Percentiles rank a stretch among this genome's conserved stretches.
These are phyloP conservation scores for Trichopria drosophilae DNA, from an alignment of 2,888 invertebrate species.

Conservation along the genomic window DNA sequence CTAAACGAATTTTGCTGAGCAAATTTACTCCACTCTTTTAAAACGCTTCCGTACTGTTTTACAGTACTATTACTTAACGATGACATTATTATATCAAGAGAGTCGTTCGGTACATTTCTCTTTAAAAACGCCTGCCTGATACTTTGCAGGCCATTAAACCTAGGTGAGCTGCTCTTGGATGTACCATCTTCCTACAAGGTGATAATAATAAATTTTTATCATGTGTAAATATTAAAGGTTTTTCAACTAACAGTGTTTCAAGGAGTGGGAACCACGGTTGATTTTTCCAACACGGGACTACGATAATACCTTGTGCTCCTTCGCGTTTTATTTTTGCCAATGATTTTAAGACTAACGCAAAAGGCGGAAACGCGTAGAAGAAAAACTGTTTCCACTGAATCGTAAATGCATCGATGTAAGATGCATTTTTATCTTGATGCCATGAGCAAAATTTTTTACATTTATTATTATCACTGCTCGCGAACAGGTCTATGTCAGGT, in stretches of 20 bases:
- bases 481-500: constrained; percentile 31
- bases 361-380: constrained; percentile 28
- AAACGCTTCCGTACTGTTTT: too few species aligned
- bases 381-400: constrained; percentile 16
- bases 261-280: constrained; percentile 23
- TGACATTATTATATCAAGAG: too few species aligned
- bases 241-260: constrained; percentile 1
- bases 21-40: too few species aligned
- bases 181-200: constrained; percentile 14
- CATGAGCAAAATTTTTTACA: constrained; percentile 20
- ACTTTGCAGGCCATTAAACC: too few species aligned
- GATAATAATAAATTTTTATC: constrained; percentile 14
- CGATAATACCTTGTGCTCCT: constrained; percentile 19
- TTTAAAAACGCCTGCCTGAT: too few species aligned
- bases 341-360: constrained; percentile 12
- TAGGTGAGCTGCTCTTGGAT: too few species aligned
- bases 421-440: constrained; percentile 19
- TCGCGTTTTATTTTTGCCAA: constrained; percentile 23
- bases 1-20: background rate
- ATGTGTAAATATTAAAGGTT: constrained; percentile 16
- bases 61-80: too few species aligned
- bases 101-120: too few species aligned
- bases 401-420: constrained; percentile 29
- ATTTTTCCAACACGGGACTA: constrained; percentile 26
- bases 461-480: constrained; percentile 26